Percentiles rank a stretch among this genome's conserved stretches.
Evolutionary conservation across 1,140 invertebrate genomes (phyloP).

Genomic region (Drosophila saltans): DNA sequence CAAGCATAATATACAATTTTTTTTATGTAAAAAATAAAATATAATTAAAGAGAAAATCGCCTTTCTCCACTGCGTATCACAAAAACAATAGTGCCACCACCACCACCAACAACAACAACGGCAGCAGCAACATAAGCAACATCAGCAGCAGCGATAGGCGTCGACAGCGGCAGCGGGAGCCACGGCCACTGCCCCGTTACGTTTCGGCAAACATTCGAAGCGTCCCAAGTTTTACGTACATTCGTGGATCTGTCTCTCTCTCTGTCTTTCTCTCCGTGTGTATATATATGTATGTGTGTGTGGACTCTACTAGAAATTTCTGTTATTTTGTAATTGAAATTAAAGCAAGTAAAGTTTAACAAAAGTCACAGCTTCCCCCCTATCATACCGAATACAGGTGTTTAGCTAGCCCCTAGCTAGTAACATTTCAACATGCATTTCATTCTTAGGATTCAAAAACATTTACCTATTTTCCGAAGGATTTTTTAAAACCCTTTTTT

Average conservation of each 20-base stretch:
- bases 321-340: conserved; percentile 77
- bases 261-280: conserved; percentile 21
- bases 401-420: too few species aligned
- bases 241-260: conserved; percentile 21
- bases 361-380: not conserved
- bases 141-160: conserved; percentile 28
- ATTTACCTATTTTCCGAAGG: too few species aligned
- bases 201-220: conserved; percentile 75
- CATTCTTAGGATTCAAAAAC: too few species aligned
- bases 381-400: too few species aligned
- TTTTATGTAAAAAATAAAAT: conserved; percentile 78
- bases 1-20: conserved; percentile 60
- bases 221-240: conserved; percentile 39
- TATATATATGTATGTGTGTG: conserved; percentile 38
- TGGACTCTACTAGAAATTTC: conserved; percentile 76
- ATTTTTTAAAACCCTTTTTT: too few species aligned
- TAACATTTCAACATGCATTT: too few species aligned
- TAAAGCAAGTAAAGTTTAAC: conserved; percentile 33
- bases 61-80: conserved; percentile 74
- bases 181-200: conserved; percentile 79
- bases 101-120: conserved; percentile 53
- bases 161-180: conserved; percentile 51
- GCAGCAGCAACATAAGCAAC: conserved; percentile 28
- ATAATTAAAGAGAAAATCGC: conserved; percentile 81
- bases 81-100: conserved; percentile 75